A percentile compares a stretch with the other conserved stretches of the same genome.
Conservation (phyloP, 2,797 vertebrate genomes). For the Cottoperca gobio region DNA sequence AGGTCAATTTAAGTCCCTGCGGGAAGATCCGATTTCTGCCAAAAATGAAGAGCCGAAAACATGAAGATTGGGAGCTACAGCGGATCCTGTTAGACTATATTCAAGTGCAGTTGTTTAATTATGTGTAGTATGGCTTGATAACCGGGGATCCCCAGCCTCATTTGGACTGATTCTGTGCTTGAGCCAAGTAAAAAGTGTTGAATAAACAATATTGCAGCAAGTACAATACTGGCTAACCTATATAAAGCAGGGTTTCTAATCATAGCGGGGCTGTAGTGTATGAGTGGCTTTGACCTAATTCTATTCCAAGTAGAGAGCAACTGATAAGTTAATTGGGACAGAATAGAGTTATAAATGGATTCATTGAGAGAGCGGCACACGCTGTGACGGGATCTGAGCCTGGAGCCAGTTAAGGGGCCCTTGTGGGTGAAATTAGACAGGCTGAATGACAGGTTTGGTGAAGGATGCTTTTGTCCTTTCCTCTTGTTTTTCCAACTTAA, state of each 20-base stretch:
- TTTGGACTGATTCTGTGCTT: slow-evolving; percentile 9
- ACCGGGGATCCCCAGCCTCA: slow-evolving; percentile 9
- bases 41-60: neutral
- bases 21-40: neutral
- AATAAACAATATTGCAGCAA: slow-evolving; percentile 55
- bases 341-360: slow-evolving; percentile 74
- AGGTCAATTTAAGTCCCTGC: neutral
- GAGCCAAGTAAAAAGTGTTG: slow-evolving; percentile 54
- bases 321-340: slow-evolving; percentile 79
- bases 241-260: slow-evolving; percentile 67
- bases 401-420: slow-evolving; percentile 24
- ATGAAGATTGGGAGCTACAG: neutral
- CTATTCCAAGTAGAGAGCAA: slow-evolving; percentile 71
- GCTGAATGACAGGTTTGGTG: slow-evolving; percentile 12
- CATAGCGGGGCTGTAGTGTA: slow-evolving; percentile 34
- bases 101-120: slow-evolving; percentile 24
- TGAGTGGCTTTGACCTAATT: slow-evolving; percentile 78
- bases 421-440: slow-evolving; percentile 29
- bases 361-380: slow-evolving; percentile 38
- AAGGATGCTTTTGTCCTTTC: slow-evolving; percentile 2
- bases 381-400: slow-evolving; percentile 49
- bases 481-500: neutral
- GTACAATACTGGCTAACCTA: slow-evolving; percentile 62
- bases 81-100: slow-evolving; percentile 16
- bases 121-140: slow-evolving; percentile 11